These are phyloP conservation scores for Anastrepha obliqua DNA, from an alignment of 1,140 invertebrate genomes.

Conservation along the genomic window DNA sequence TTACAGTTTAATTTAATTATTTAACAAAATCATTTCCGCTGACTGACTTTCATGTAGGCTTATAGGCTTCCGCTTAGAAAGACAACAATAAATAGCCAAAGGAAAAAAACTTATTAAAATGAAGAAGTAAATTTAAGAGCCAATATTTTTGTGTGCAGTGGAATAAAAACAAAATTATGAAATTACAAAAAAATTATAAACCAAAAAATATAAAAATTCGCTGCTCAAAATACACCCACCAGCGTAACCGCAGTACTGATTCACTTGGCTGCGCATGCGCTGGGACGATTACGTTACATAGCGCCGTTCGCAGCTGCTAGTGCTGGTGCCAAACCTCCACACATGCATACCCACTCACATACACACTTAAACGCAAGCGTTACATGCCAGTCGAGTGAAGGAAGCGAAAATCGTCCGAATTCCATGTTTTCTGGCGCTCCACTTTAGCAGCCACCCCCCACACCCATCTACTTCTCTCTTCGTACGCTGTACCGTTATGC, in stretches of 20 bases:
- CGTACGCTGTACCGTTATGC: not conserved
- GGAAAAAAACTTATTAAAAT: not conserved
- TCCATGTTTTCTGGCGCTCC: slow-evolving; percentile 47
- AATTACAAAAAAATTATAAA: slow-evolving; percentile 5
- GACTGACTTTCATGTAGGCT: not conserved
- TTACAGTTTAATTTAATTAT: slow-evolving; percentile 46
- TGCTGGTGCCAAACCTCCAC: not conserved
- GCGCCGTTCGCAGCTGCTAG: not conserved
- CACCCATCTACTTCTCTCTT: not conserved
- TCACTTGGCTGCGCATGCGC: slow-evolving; percentile 44
- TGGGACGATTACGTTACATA: not conserved
- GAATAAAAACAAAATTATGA: not conserved
- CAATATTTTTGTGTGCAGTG: not conserved
- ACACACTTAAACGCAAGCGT: not conserved
- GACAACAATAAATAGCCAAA: not conserved
- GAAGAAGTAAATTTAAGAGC: not conserved
- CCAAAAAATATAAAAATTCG: not conserved
- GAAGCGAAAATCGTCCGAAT: slow-evolving; percentile 35
- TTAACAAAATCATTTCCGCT: slow-evolving; percentile 32
- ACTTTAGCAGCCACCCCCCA: not conserved
- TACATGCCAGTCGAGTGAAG: not conserved
- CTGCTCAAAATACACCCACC: slow-evolving; percentile 24
- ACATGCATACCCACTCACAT: not conserved
- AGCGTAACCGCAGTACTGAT: not conserved
- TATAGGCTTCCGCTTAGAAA: slow-evolving; percentile 15